Conservation (phyloP, 2,113 vertebrate species). For the Erinaceus europaeus region DNA sequence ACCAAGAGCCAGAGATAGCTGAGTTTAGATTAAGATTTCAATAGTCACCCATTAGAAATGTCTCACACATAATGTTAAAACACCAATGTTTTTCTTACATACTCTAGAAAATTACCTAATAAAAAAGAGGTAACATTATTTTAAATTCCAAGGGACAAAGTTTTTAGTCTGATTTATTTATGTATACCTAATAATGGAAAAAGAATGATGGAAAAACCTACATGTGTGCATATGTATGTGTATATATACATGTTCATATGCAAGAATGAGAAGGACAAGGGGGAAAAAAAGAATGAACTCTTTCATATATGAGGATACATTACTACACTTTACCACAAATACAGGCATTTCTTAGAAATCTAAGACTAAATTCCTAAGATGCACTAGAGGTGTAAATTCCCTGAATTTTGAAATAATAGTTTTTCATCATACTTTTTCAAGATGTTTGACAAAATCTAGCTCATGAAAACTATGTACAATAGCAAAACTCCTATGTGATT, state of each 20-base stretch:
- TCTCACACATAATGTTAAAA: not conserved
- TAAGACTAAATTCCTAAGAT: not conserved
- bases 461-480: conserved; percentile 61
- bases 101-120: not conserved
- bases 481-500: conserved; percentile 15
- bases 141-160: not conserved
- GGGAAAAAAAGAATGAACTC: no score
- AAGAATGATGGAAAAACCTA: not conserved
- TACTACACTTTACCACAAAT: not conserved
- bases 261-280: not conserved
- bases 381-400: conserved; percentile 62
- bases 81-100: not conserved
- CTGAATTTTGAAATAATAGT: not conserved
- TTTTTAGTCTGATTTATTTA: not conserved
- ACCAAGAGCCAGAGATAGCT: not conserved
- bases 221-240: accelerated
- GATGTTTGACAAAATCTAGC: conserved; percentile 45
- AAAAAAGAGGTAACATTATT: not conserved
- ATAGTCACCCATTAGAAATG: not conserved
- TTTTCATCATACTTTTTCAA: conserved; percentile 53
- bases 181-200: not conserved
- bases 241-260: no score
- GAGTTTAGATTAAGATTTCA: not conserved
- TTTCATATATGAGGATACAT: not conserved
- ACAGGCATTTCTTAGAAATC: conserved; percentile 61